Base-by-base conservation (phyloP, 2,113 vertebrate genomes). In the Neolamprologus falcicula region DNA sequence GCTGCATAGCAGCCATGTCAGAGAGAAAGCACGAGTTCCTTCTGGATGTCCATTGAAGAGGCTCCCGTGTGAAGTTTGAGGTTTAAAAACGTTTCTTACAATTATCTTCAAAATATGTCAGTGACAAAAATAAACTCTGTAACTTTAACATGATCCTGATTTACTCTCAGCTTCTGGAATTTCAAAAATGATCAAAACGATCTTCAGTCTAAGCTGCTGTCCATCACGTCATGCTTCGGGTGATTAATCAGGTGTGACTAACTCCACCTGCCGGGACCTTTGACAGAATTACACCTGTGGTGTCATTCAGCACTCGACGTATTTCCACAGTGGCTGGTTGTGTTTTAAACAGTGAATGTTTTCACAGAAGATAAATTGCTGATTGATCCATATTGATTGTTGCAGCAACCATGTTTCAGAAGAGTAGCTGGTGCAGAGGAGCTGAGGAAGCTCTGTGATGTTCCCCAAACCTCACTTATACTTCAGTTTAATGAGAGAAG, bases 401-500 rank as follows among this genome's bases (percentile, higher is more conserved):
- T 80, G 37, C 42, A 63, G 42, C 47, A 84, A 55, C 50, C 83
- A 28, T 45, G 53, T 55, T 86, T n/a, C 33, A 86, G 82, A 14
- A 82, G 71, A 84, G 26, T 2, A 50, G 82, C 71, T 57, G 21
- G 80, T 83, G 37, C 71, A 92, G 82, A 78, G 24, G 68, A 73
- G 66, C 73, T 9, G 14, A 85, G 59, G 54, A 87, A 52, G 35
- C 42, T 80, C n/a, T 73, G 26, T 61, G 81, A 88, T 80, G 52
- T 82, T 85, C 28, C 40, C 4, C 17, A 86, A 86, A 84, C 79
- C 63, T 79, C 21, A 10, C 35, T 79, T 5, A 9, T 59, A 11
- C 19, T 80, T 88, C 50, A 89, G 86, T 91, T 91, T 86, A 92
- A 92, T 92, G 84, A 93, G 35, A 37, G 31, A 55, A 78, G 81